A percentile compares a stretch with the other conserved stretches of the same genome.
Evolutionary conservation across 35 echinoderm and acorn worm genomes (phyloP).

Genomic region (Apostichopus japonicus): DNA sequence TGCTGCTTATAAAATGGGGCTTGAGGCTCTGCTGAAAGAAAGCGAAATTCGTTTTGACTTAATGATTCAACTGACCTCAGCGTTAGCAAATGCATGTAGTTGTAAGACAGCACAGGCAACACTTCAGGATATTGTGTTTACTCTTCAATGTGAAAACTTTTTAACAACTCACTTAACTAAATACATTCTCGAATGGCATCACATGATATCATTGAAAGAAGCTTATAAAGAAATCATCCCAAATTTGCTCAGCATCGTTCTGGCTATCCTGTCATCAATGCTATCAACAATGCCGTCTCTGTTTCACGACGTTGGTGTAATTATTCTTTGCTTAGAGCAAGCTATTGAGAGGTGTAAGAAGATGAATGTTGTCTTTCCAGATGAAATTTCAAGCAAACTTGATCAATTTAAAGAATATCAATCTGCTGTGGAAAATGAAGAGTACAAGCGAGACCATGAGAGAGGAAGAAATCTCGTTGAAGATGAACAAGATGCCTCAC

Average conservation of each 20-base stretch:
- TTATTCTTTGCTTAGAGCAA: slow-evolving; percentile 55
- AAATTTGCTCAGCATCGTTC: slow-evolving; percentile 26
- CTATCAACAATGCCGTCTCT: slow-evolving; percentile 51
- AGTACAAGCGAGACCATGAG: not conserved
- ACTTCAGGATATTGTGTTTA: not conserved
- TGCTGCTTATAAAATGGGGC: not conserved
- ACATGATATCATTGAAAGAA: slow-evolving; percentile 21
- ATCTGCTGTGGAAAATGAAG: slow-evolving; percentile 6
- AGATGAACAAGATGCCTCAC: slow-evolving; percentile 23
- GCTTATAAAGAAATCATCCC: slow-evolving; percentile 49
- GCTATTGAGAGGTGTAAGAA: slow-evolving; percentile 19
- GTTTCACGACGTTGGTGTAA: slow-evolving; percentile 58
- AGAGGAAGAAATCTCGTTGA: not conserved
- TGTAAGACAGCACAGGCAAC: slow-evolving; percentile 23
- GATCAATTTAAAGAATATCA: slow-evolving; percentile 38
- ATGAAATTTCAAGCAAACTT: not conserved
- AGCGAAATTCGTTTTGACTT: slow-evolving; percentile 57
- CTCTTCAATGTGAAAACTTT: slow-evolving; percentile 24
- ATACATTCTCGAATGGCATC: slow-evolving; percentile 17
- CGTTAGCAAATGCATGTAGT: slow-evolving; percentile 17
- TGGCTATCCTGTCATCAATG: slow-evolving; percentile 14
- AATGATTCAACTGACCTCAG: slow-evolving; percentile 22
- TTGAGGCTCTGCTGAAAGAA: slow-evolving; percentile 47
- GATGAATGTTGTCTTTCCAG: slow-evolving; percentile 27
- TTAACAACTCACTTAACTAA: slow-evolving; percentile 30